Evolutionary conservation across 2,888 invertebrate genomes (phyloP).

Genomic region (Hydrotaea diabolus): DNA sequence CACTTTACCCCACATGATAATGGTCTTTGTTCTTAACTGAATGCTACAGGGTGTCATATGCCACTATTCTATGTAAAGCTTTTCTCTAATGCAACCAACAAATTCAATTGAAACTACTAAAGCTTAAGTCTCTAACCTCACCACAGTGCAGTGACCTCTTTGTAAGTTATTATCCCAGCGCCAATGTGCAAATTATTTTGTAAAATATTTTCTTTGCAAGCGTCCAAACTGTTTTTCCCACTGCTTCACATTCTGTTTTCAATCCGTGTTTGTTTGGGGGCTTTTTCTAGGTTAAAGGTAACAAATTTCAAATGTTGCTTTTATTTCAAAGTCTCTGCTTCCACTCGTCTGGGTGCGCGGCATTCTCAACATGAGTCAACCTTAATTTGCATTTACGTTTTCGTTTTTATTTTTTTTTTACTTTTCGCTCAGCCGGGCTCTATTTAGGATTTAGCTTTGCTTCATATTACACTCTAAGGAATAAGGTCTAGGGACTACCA

Average conservation of each 20-base stretch:
- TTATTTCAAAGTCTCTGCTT: not conserved
- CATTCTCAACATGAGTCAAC: slow-evolving; percentile 1
- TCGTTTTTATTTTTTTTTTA: not conserved
- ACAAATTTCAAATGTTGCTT: slow-evolving; percentile 1
- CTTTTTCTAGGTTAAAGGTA: slow-evolving; percentile 20
- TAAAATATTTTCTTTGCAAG: not conserved
- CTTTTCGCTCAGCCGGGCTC: not conserved
- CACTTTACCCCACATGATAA: too few relatives aligned
- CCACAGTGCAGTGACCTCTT: not conserved
- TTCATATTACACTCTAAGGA: slow-evolving; percentile 14
- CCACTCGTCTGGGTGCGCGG: not conserved
- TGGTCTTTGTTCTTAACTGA: too few relatives aligned
- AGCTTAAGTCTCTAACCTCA: not conserved
- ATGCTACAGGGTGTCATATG: too few relatives aligned
- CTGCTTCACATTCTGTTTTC: not conserved
- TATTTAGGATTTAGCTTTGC: slow-evolving; percentile 9
- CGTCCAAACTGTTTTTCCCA: too few relatives aligned
- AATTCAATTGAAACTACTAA: too few relatives aligned
- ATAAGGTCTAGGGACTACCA: slow-evolving; percentile 36
- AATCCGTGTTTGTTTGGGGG: not conserved
- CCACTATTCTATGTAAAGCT: too few relatives aligned
- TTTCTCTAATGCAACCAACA: too few relatives aligned
- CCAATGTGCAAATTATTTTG: slow-evolving; percentile 16
- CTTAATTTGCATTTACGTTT: slow-evolving; percentile 49
- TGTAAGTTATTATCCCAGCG: not conserved